Evolutionary conservation across 2,888 invertebrate genomes (phyloP).

Genomic region (Eubasilissa splendida): DNA sequence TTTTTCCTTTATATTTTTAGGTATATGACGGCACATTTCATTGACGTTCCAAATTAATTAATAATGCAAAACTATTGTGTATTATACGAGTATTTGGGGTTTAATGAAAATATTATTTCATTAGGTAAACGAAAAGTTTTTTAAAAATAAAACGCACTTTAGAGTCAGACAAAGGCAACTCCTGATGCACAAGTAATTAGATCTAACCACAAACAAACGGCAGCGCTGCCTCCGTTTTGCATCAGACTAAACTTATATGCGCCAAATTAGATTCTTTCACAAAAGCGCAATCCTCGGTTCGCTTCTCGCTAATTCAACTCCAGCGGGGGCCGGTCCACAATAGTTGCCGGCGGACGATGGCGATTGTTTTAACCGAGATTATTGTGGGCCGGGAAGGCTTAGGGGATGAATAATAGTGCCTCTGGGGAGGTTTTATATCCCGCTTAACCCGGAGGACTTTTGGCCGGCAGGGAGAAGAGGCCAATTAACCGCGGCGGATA

Average conservation of each 20-base stretch:
- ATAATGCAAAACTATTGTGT: too few relatives aligned
- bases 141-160: not conserved
- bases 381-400: conserved; percentile 30
- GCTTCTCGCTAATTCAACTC: not conserved
- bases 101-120: too few relatives aligned
- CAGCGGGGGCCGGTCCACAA: not conserved
- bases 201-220: too few relatives aligned
- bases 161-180: not conserved
- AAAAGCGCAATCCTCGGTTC: not conserved
- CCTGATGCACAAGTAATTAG: not conserved
- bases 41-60: too few relatives aligned
- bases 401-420: conserved; percentile 31
- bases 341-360: conserved; percentile 7
- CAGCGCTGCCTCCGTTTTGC: not conserved
- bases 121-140: not conserved
- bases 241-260: conserved; percentile 6
- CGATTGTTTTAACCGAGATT: conserved; percentile 31
- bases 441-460: conserved; percentile 1
- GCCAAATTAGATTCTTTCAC: conserved; percentile 5
- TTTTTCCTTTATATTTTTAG: too few relatives aligned
- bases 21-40: too few relatives aligned
- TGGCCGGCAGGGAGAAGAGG: not conserved
- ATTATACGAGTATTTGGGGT: too few relatives aligned
- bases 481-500: conserved; percentile 34
- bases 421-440: conserved; percentile 31